These are phyloP conservation scores for Callyntrura sp. DNA, from an alignment of 2,888 invertebrate species.

Conservation along the genomic window DNA sequence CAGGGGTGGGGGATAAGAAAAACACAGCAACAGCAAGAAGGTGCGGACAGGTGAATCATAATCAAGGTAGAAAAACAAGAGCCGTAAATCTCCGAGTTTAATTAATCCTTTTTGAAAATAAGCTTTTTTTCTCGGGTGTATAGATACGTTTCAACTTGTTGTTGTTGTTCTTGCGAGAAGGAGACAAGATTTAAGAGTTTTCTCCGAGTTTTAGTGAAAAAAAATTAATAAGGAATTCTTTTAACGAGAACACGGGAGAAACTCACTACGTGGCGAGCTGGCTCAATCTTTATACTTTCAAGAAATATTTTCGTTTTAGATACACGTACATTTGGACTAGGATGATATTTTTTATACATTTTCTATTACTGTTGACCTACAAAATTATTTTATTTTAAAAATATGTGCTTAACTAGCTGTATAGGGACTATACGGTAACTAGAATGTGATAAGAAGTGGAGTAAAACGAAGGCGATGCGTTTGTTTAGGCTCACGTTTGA, in stretches of 20 bases:
- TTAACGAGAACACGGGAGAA: no score
- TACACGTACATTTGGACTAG: neutral
- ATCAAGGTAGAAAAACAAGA: slow-evolving; percentile 71
- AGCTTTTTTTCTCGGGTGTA: neutral
- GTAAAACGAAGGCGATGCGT: no score
- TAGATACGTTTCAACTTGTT: no score
- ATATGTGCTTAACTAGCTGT: no score
- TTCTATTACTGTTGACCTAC: neutral
- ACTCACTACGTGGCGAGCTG: no score
- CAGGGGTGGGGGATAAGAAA: no score
- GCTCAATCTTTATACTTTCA: no score
- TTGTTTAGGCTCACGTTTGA: neutral
- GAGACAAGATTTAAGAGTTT: slow-evolving; percentile 77
- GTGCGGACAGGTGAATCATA: slow-evolving; percentile 82
- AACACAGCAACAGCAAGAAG: slow-evolving; percentile 62
- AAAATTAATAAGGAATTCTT: no score
- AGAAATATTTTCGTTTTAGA: slow-evolving; percentile 31
- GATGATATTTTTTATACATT: neutral
- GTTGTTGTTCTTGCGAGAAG: slow-evolving; percentile 6
- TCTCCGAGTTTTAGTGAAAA: slow-evolving; percentile 38
- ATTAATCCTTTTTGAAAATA: slow-evolving; percentile 79
- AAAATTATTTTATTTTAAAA: no score
- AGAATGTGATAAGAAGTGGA: neutral
- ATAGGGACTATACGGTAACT: no score
- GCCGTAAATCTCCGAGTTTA: slow-evolving; percentile 82